Conservation (phyloP, 2,797 vertebrate species). For the Platalea minor region DNA sequence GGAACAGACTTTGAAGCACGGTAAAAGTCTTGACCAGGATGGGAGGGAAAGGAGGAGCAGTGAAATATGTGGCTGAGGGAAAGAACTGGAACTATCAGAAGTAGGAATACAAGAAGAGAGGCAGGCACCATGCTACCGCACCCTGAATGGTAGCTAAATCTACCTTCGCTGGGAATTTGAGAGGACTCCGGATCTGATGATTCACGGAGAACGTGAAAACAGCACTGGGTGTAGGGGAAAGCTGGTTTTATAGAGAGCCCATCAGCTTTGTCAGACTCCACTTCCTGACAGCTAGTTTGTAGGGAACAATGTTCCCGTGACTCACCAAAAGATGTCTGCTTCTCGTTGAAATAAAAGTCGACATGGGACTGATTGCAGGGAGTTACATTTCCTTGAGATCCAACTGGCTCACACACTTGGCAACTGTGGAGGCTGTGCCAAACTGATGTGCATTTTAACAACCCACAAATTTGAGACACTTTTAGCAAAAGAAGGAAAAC, state of each 20-base stretch:
- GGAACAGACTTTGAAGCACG: not conserved
- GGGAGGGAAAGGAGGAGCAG: not conserved
- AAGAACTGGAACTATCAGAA: not conserved
- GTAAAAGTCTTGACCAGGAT: not conserved
- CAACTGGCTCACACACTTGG: not conserved
- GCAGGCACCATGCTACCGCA: not conserved
- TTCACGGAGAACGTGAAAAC: not conserved
- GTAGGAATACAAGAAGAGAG: not conserved
- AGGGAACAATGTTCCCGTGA: constrained; percentile 16
- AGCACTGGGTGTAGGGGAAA: not conserved
- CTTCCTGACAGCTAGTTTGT: constrained; percentile 6
- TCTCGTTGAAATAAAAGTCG: not conserved
- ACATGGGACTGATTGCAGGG: not conserved
- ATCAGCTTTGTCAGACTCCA: not conserved
- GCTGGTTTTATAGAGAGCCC: not conserved
- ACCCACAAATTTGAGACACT: not conserved
- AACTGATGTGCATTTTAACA: not conserved
- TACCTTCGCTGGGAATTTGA: not conserved
- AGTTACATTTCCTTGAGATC: constrained; percentile 4
- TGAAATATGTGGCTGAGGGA: not conserved
- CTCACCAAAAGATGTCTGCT: constrained; percentile 36
- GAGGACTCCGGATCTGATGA: not conserved
- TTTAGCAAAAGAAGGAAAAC: constrained; percentile 7
- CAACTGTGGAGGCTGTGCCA: not conserved
- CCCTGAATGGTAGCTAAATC: not conserved